phyloP scores from a whole-genome alignment of 2,113 vertebrate species.

The Pelusios castaneus region DNA sequence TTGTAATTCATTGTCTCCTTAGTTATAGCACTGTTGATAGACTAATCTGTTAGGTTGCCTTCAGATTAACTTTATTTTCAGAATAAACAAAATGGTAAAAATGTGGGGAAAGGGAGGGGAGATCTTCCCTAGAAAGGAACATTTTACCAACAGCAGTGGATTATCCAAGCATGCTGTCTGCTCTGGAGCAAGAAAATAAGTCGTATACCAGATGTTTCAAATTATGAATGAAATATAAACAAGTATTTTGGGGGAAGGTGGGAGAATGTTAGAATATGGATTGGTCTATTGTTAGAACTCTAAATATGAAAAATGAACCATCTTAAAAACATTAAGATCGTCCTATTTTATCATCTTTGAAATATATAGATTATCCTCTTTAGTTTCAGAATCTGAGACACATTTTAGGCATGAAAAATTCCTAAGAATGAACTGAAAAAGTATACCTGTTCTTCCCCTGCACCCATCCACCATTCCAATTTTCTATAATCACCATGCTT shows the following conservation, averaged over 20 bases:
- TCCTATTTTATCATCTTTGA: not conserved
- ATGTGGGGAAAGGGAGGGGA: conserved; percentile 24
- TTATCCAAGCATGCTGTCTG: conserved; percentile 8
- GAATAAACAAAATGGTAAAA: conserved; percentile 55
- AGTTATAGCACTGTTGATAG: conserved; percentile 28
- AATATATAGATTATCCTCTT: not conserved
- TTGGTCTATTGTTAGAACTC: not conserved
- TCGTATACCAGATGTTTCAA: conserved; percentile 42
- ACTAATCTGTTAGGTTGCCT: conserved; percentile 32
- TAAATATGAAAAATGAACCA: not conserved
- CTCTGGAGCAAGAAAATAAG: conserved; percentile 50
- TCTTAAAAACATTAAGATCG: conserved; percentile 28
- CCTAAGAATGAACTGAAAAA: conserved; percentile 1
- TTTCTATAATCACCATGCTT: not conserved
- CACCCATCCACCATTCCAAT: not conserved
- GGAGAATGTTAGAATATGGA: not conserved
- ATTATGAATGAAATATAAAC: conserved; percentile 51
- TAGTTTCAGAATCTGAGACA: not conserved
- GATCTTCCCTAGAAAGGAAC: conserved; percentile 52
- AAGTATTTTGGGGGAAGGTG: not conserved
- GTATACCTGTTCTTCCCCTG: not conserved
- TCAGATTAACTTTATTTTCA: conserved; percentile 64
- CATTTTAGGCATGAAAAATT: not conserved
- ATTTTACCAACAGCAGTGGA: conserved; percentile 54
- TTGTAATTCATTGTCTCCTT: conserved; percentile 35